Base-by-base conservation (phyloP, 2,888 invertebrate species). In the Eupeodes luniger region DNA sequence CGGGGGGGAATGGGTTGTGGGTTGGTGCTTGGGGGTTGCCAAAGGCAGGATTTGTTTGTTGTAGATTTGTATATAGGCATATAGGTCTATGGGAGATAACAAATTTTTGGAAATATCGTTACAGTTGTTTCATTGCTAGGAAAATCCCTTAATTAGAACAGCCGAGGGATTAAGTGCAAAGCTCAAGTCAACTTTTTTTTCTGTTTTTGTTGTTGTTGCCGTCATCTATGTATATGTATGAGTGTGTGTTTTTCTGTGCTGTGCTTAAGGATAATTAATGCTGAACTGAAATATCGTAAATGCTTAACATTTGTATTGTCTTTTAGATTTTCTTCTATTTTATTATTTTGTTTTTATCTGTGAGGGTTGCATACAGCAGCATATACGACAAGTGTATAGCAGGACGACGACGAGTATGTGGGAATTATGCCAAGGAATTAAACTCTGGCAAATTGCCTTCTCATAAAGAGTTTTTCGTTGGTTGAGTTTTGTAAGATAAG, bases 111-210 rank as follows among this genome's bases (percentile, higher is more conserved):
- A 72, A 78, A 84, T 40, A 40, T 72, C 77, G 84, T 84, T 84
- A 88, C 88, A 81, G 81, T 88, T 88, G 77, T 88, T 88, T 88
- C 88, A 84, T 88, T 84, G 84, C 77, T 69, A 81, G 84, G 77
- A 77, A 84, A 88, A 88, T 84, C 84, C 81, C 88, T 78, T 88
- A 88, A 88, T 88, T 88, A 88, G 84, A 84, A 78, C 84, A 78
- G 81, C 81, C 72, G 16, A 81, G 84, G 88, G 88, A 88, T 88
- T 88, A 88, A 75, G 77, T 69, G 44, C 84, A 81, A 81, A 88
- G 88, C 84, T 84, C 81, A 81, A 84, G 77, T 77, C 80, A 74
- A 81, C 66, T 76, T 83, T 49, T 70, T 55, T 57, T 78, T 53
- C 0, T n/a, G 14, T 6, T 19, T 27, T 49, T 5, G n/a, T 27